phyloP scores from a whole-genome alignment of 1,140 invertebrate genomes.

The Caenorhabditis latens region DNA sequence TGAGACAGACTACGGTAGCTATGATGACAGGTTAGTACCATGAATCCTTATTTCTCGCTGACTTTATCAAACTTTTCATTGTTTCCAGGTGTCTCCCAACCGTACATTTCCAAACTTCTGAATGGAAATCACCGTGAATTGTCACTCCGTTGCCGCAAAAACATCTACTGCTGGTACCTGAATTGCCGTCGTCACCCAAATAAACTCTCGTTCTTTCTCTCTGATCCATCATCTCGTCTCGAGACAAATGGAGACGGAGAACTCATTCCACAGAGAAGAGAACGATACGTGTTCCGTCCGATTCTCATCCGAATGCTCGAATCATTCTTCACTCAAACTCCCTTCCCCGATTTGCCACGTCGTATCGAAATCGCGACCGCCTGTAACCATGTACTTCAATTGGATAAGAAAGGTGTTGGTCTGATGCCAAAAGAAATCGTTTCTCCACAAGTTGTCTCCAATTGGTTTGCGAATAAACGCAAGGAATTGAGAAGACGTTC shows the following conservation, averaged over 20 bases:
- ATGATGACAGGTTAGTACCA: conserved; percentile 73
- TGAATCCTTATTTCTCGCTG: no score
- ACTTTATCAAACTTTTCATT: background rate
- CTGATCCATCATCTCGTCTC: conserved; percentile 73
- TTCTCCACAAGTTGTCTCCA: conserved; percentile 75
- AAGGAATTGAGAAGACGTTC: conserved; percentile 73
- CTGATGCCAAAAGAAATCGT: conserved; percentile 78
- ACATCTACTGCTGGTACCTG: conserved; percentile 77
- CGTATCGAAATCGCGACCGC: conserved; percentile 73
- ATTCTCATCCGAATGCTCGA: conserved; percentile 73
- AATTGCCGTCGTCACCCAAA: conserved; percentile 75
- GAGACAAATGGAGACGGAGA: conserved; percentile 77
- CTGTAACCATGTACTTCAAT: conserved; percentile 71
- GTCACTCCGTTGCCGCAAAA: conserved; percentile 75
- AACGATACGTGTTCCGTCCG: conserved; percentile 77
- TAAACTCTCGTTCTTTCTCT: conserved; percentile 71
- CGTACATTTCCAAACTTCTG: conserved; percentile 76
- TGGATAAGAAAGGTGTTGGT: conserved; percentile 74
- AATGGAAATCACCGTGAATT: conserved; percentile 77
- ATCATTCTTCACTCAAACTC: conserved; percentile 68
- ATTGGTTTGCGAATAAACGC: conserved; percentile 78
- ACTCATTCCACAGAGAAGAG: conserved; percentile 74
- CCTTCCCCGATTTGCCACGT: conserved; percentile 73
- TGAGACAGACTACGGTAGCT: conserved; percentile 76
- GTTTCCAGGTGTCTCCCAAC: conserved; percentile 73